phyloP scores from a whole-genome alignment of 2,888 invertebrate species.

The Netelia melanura region DNA sequence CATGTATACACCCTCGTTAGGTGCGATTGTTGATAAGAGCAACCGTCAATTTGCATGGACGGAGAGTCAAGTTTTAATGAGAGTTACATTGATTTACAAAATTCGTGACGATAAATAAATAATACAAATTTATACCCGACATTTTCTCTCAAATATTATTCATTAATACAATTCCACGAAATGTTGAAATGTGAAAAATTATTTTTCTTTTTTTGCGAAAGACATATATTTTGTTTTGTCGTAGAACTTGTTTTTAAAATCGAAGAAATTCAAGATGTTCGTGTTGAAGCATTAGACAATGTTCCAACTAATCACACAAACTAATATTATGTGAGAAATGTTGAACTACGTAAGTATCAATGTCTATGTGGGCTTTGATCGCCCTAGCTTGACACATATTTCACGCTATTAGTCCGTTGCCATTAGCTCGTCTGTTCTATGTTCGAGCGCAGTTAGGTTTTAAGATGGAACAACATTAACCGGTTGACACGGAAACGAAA shows the following conservation, averaged over 20 bases:
- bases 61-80: neutral
- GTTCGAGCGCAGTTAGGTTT: conserved; percentile 17
- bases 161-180: too few species aligned
- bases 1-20: neutral
- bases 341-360: too few species aligned
- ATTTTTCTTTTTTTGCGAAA: neutral
- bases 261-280: too few species aligned
- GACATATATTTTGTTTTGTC: neutral
- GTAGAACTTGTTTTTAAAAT: neutral
- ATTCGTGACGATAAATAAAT: neutral
- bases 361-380: neutral
- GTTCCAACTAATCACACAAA: too few species aligned
- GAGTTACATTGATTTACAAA: neutral
- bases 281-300: too few species aligned
- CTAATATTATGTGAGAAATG: too few species aligned
- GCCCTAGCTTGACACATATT: neutral
- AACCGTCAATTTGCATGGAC: neutral
- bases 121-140: too few species aligned
- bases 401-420: neutral
- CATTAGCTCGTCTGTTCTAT: conserved; percentile 19
- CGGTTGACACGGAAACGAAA: neutral
- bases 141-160: too few species aligned
- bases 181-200: too few species aligned
- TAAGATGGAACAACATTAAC: conserved; percentile 49
- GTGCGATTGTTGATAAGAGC: neutral